Base-by-base conservation (phyloP, 1,140 invertebrate genomes). In the Oncopodura yosiiana region DNA sequence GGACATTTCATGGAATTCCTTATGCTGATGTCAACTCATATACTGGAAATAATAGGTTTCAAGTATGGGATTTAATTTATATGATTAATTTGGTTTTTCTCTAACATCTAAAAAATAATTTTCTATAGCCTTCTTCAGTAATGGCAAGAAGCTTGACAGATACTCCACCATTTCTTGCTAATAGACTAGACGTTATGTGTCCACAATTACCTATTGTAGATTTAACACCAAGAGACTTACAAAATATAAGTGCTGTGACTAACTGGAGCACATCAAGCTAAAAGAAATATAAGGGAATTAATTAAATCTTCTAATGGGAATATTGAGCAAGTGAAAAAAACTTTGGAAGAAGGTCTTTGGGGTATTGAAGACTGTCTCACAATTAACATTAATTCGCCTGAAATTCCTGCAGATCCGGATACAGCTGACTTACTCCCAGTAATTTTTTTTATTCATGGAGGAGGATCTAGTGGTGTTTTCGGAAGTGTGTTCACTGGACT, bases 401-500 rank as follows among this genome's bases (percentile, higher is more conserved):
- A 41, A 18, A 18, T 36, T n/a, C 19, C 3, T 34, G 23, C 23
- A 21, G 14, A 39, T 30, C 26, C 8, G 24, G 3, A 24, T 51
- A 11, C 3, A 21, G 49, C 39, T 14, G 8, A 29, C 12, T 30
- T 42, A 11, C 23, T 52, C 9, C 49, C 49, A 11, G 49, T 52
- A 1, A 52, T 52, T 32, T 8, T 52, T 1, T 52, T 30, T 16
- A 21, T 52, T 1, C 49, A 52, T 14, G 49, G 49, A 29, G 49
- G 49, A 0, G 18, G 26, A 19, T 52, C 32, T 24, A 42, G 19
- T 3, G 4, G 16, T 11, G n/a, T 42, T 9, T 52, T 36, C 37
- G 29, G 49, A 19, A n/a, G n/a, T 6, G 14, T 42, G 12, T 52
- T 52, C 26, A 52, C 27, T 24, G 49, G 49, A 14, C 24, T 24